phyloP scores from a whole-genome alignment of 1,140 invertebrate species.

The Sycobia sp. region DNA sequence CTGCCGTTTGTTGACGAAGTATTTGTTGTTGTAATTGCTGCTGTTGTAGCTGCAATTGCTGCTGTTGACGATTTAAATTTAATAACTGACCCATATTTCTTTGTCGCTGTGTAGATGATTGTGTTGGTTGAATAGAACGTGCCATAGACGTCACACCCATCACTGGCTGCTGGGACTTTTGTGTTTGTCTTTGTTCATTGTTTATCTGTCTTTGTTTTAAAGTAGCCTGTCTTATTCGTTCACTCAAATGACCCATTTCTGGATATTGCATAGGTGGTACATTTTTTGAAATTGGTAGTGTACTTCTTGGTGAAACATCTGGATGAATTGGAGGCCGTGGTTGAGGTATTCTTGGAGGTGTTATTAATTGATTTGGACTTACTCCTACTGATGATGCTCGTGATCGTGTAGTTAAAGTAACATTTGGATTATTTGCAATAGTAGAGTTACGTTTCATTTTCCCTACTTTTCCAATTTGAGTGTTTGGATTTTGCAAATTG shows the following conservation, averaged over 20 bases:
- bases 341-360: slow-evolving; percentile 27
- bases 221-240: slow-evolving; percentile 47
- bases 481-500: slow-evolving; percentile 2
- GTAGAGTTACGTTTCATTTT: slow-evolving; percentile 26
- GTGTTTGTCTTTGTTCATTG: slow-evolving; percentile 19
- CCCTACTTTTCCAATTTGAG: neutral
- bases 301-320: slow-evolving; percentile 23
- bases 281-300: slow-evolving; percentile 24
- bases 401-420: slow-evolving; percentile 1
- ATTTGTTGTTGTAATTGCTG: slow-evolving; percentile 23
- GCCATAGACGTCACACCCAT: slow-evolving; percentile 4
- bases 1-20: slow-evolving; percentile 37
- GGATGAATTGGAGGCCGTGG: slow-evolving; percentile 32
- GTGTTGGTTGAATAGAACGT: slow-evolving; percentile 5
- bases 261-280: neutral
- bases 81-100: slow-evolving; percentile 12
- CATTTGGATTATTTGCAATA: slow-evolving; percentile 15
- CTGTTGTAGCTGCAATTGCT: slow-evolving; percentile 17
- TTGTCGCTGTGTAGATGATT: slow-evolving; percentile 10
- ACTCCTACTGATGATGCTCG: neutral
- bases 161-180: slow-evolving; percentile 25
- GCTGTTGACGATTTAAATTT: neutral
- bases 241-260: slow-evolving; percentile 48
- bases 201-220: slow-evolving; percentile 28
- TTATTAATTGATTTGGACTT: neutral